Evolutionary conservation across 2,888 invertebrate species (phyloP).

Genomic region (Rapana venosa): DNA sequence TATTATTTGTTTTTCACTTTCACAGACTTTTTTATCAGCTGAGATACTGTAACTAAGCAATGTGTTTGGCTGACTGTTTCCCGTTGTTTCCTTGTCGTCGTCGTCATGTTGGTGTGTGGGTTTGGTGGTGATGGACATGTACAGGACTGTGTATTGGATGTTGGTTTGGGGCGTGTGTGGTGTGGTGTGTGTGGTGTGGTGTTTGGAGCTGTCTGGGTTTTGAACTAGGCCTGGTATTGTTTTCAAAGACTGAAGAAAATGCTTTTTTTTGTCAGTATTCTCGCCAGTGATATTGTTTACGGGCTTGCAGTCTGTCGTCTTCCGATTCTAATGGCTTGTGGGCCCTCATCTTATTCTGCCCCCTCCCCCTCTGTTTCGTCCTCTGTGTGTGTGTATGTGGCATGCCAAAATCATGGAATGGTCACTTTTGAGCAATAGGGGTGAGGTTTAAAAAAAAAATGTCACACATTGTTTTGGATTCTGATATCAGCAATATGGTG

Average conservation of each 20-base stretch:
- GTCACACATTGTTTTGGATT: too few relatives aligned
- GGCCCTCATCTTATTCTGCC: not conserved
- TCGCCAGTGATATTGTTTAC: conserved; percentile 20
- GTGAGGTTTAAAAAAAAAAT: too few relatives aligned
- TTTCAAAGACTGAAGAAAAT: not conserved
- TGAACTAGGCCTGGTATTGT: not conserved
- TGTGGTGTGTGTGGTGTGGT: not conserved
- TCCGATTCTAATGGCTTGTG: not conserved
- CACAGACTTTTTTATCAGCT: too few relatives aligned
- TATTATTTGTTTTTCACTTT: too few relatives aligned
- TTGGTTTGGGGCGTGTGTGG: not conserved
- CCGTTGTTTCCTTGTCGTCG: too few relatives aligned
- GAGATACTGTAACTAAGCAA: too few relatives aligned
- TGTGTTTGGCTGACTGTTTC: too few relatives aligned
- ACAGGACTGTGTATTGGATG: not conserved
- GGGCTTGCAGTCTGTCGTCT: not conserved
- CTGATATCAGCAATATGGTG: too few relatives aligned
- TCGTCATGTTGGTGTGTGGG: not conserved
- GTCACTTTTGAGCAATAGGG: too few relatives aligned
- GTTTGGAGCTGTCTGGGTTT: not conserved
- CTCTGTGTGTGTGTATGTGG: not conserved
- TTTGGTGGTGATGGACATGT: not conserved
- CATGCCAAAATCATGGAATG: not conserved
- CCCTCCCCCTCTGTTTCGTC: not conserved
- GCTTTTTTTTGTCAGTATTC: conserved; percentile 7